Conservation (phyloP, 2,888 invertebrate genomes). For the Cyclophora punctaria region DNA sequence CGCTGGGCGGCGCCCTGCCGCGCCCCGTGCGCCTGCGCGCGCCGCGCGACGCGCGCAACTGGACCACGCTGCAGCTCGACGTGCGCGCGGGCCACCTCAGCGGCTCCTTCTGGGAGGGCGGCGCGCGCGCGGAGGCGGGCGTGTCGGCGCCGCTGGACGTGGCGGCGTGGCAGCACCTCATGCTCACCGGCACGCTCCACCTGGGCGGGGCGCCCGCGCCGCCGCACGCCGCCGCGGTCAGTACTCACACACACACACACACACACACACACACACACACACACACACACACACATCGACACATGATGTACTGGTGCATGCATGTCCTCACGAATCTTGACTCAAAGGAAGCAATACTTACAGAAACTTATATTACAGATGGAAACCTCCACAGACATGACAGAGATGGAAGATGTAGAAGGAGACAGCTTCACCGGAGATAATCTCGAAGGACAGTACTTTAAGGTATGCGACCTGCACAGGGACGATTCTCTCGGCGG, state of each 20-base stretch:
- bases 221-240: no score
- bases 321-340: no score
- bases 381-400: constrained; percentile 48
- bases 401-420: constrained; percentile 48
- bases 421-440: constrained; percentile 53
- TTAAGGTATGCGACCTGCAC: constrained; percentile 41
- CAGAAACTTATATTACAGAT: constrained; percentile 22
- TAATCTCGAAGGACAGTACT: constrained; percentile 59
- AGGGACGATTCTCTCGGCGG: no score
- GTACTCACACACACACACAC: no score
- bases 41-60: constrained; percentile 24
- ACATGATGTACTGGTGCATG: no score
- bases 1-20: constrained; percentile 36
- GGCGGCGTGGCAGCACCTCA: constrained; percentile 63
- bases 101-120: constrained; percentile 43
- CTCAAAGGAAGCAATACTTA: neutral
- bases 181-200: constrained; percentile 55
- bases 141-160: constrained; percentile 64
- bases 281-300: no score
- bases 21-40: constrained; percentile 41
- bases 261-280: no score
- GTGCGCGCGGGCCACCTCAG: constrained; percentile 18
- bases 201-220: constrained; percentile 47
- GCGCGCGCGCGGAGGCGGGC: constrained; percentile 69
- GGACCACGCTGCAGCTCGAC: constrained; percentile 64